phyloP scores from a whole-genome alignment of 2,888 invertebrate genomes.

The Pilophorus perplexus region DNA sequence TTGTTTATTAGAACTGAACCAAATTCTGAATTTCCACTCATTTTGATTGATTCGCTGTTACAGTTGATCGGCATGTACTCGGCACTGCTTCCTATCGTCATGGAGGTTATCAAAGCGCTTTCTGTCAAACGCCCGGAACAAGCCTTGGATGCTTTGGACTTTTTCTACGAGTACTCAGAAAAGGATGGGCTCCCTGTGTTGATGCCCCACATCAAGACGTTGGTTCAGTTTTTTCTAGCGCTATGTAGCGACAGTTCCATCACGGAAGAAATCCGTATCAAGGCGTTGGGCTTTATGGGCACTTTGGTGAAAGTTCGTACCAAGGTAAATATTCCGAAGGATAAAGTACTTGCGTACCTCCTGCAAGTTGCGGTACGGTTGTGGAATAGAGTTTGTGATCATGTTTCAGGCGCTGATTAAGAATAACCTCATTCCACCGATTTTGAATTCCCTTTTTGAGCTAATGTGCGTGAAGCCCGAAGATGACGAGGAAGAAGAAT shows the following conservation, averaged over 20 bases:
- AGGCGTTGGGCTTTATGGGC: constrained; percentile 66
- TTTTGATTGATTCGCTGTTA: constrained; percentile 41
- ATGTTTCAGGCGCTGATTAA: constrained; percentile 60
- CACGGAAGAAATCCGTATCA: constrained; percentile 63
- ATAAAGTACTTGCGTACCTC: too few species aligned
- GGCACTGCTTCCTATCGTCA: constrained; percentile 62
- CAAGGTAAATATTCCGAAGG: constrained; percentile 61
- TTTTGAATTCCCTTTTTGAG: constrained; percentile 64
- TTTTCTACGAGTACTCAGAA: constrained; percentile 63
- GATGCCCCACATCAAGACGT: constrained; percentile 62
- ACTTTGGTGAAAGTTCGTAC: constrained; percentile 67
- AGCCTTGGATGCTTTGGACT: constrained; percentile 62
- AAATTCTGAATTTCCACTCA: too few species aligned
- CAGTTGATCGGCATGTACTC: constrained; percentile 60
- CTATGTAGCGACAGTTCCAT: constrained; percentile 60
- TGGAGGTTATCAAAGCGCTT: constrained; percentile 62
- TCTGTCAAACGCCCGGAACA: constrained; percentile 59
- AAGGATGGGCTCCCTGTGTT: constrained; percentile 62
- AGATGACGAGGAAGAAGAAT: constrained; percentile 64
- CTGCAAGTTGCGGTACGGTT: too few species aligned
- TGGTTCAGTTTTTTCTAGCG: constrained; percentile 66
- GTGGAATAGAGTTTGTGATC: too few species aligned
- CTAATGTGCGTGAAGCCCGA: constrained; percentile 65
- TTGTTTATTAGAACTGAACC: not conserved
- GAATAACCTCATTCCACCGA: constrained; percentile 67